phyloP scores from a whole-genome alignment of 2,888 invertebrate species.

The Strigamia crassipes region DNA sequence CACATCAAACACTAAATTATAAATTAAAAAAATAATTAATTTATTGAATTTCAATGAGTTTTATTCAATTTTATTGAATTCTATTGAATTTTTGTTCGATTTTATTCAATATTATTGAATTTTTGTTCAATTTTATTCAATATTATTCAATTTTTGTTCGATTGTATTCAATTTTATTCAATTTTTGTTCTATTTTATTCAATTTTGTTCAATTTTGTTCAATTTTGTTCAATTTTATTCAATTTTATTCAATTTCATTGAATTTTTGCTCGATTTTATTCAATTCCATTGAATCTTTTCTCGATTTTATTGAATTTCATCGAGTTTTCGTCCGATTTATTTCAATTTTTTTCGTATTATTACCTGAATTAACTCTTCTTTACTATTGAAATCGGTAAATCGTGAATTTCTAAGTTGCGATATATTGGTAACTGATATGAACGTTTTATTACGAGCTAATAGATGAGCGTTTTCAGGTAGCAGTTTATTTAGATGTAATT shows the following conservation, averaged over 20 bases:
- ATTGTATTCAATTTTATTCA: too few relatives aligned
- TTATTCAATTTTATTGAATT: not conserved
- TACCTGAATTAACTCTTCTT: constrained; percentile 45
- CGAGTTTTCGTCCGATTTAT: too few relatives aligned
- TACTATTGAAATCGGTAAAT: constrained; percentile 21
- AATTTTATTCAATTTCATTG: too few relatives aligned
- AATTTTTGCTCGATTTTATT: too few relatives aligned
- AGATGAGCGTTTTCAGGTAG: constrained; percentile 31
- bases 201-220: not conserved
- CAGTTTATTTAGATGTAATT: not conserved
- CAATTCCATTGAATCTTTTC: too few relatives aligned
- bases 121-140: too few relatives aligned
- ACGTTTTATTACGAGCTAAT: constrained; percentile 3
- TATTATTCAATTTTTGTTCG: too few relatives aligned
- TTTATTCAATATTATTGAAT: too few relatives aligned
- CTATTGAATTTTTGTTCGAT: too few relatives aligned
- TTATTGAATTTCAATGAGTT: not conserved
- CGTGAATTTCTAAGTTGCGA: not conserved
- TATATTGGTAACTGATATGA: constrained; percentile 12
- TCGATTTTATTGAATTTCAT: too few relatives aligned
- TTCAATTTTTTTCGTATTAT: too few relatives aligned
- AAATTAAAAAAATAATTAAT: not conserved
- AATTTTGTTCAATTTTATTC: not conserved
- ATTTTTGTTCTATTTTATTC: too few relatives aligned
- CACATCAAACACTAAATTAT: constrained; percentile 25